Percentiles rank a stretch among this genome's conserved stretches.
phyloP scores from a whole-genome alignment of 1,140 invertebrate species.

The Babylonia areolata region DNA sequence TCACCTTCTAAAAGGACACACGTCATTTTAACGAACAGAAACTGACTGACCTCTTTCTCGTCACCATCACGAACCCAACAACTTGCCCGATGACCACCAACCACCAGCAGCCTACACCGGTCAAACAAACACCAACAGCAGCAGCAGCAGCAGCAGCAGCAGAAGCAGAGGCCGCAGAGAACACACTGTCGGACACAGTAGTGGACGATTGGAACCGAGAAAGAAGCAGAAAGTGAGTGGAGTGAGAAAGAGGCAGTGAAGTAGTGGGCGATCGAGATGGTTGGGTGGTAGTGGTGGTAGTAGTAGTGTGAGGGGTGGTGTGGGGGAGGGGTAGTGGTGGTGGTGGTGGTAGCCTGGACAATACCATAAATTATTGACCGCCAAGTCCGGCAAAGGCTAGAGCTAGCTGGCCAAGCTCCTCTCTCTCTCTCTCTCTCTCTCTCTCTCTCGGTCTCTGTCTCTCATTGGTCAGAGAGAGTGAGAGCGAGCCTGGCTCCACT shows the following conservation, averaged over 20 bases:
- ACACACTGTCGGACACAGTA: too few species aligned
- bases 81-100: too few species aligned
- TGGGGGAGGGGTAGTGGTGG: background rate
- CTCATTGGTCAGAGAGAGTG: background rate
- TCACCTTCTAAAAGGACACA: too few species aligned
- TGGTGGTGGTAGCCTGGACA: background rate
- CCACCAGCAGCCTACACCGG: too few species aligned
- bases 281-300: background rate
- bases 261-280: background rate
- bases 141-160: too few species aligned
- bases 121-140: too few species aligned
- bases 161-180: background rate
- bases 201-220: background rate
- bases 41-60: too few species aligned
- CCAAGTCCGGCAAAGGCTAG: background rate
- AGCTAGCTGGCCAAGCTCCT: too few species aligned
- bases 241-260: background rate
- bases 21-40: too few species aligned
- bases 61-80: too few species aligned
- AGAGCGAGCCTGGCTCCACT: background rate
- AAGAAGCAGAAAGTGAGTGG: background rate
- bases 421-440: background rate
- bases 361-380: slow-evolving; percentile 12
- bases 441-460: background rate
- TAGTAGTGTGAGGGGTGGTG: background rate